Evolutionary conservation across 92 coral and sea anemone genomes (phyloP), one percentile per base, ranked within the genome.

Genomic region (Siderastrea radians): DNA sequence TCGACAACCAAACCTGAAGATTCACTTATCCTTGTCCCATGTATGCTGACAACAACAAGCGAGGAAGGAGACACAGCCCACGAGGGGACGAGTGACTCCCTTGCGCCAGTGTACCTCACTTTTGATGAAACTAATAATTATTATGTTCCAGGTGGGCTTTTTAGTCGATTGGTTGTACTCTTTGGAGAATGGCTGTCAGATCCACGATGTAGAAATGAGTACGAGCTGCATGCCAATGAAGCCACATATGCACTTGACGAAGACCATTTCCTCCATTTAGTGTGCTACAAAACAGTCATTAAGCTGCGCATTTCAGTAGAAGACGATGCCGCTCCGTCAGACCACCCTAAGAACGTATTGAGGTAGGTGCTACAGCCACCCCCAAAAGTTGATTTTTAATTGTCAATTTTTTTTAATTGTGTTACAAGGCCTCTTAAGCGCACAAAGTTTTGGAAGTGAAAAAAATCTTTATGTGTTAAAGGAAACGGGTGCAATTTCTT

Each of bases 261-360:
- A 11, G 7, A 15, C 15, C 49, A 49, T n/a, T 71, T 49, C 17
- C 54, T 47, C 3, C 54, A n/a, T 4, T 49, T 71, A 4, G 58
- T 71, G 4, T 71, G 75, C 75, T 15, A 47, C 75, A 71, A 71
- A 46, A 71, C 55, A 3, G 75, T 71, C 75, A 71, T 71, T 2
- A 71, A 71, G 75, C 19, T 71, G n/a, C 52, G 48, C 75, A 71
- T 48, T 59, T 59, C n/a, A 10, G 11, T 3, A 59, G 14, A 59
- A 59, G 64, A 3, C 14, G 64, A 59, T 3, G 13, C 0, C n/a
- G 14, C 15, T 14, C 64, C 2, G 10, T 16, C 64, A 59, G 64
- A 59, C 15, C n/a, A 14, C 14, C 14, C 10, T 59, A 14, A 59
- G n/a, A 10, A 14, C 14, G 64, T 59, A 9, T 59, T 59, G n/a